A percentile compares a stretch with the other conserved stretches of the same genome.
These are phyloP conservation scores for Micromussa lordhowensis DNA, from an alignment of 92 coral and sea anemone genomes.

Conservation along the genomic window DNA sequence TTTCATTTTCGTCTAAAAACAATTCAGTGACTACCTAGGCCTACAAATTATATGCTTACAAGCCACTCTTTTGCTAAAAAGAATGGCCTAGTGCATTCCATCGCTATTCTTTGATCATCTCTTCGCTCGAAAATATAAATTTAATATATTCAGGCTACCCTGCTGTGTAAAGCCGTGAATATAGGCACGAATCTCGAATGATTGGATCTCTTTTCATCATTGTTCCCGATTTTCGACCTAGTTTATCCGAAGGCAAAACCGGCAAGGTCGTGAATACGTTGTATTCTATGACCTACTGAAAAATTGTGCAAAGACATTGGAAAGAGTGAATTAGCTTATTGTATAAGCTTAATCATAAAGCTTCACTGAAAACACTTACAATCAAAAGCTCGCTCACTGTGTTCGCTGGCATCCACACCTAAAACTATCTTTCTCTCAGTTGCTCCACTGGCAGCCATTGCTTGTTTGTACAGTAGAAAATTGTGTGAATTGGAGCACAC, in stretches of 20 bases:
- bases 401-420: conserved; percentile 72
- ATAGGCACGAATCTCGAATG: not conserved
- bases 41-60: not conserved
- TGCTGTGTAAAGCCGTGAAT: not conserved
- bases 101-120: not conserved
- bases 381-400: conserved; percentile 70
- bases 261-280: not conserved
- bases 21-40: not conserved
- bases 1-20: not conserved
- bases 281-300: not conserved
- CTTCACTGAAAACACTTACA: conserved; percentile 56
- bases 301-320: not conserved
- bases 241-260: not conserved
- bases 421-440: conserved; percentile 11
- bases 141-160: conserved; percentile 1
- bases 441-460: not conserved
- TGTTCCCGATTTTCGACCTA: not conserved
- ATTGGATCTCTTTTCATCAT: not conserved
- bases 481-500: not conserved
- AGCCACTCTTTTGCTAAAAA: not conserved
- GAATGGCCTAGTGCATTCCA: not conserved
- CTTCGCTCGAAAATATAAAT: not conserved
- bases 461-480: conserved; percentile 6
- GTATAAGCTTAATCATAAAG: not conserved
- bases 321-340: not conserved